Base-by-base conservation (phyloP, 2,113 vertebrate species). In the Panthera tigris region DNA sequence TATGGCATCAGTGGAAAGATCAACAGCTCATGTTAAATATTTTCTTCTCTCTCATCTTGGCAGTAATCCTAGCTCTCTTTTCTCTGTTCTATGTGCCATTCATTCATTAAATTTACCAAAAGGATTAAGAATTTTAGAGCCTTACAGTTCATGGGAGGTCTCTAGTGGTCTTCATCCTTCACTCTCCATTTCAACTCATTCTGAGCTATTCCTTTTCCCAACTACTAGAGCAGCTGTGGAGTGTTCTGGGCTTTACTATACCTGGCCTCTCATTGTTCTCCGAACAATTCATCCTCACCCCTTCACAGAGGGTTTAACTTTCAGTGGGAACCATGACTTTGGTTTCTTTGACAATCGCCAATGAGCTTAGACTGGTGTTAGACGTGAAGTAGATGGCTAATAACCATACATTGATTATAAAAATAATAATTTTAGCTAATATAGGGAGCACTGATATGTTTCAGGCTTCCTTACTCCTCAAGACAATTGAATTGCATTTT, bases 21-120 rank as follows among this genome's bases (percentile, higher is more conserved):
- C 25, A 97, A 85, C 89, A 83, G 5, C 21, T 95, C 16, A 21
- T 68, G 82, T 89, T 98, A 90, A 97, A 90, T 71, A 92, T 68
- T 55, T 79, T 68, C 97, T 96, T 96, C 96, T 98, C 25, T 86
- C 71, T 45, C 31, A 1, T 92, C 90, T 73, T 97, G 74, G 39
- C 52, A 81, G 83, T 65, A 91, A 94, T 76, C 41, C 71, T 79
- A 84, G 41, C 25, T 97, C 71, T 76, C 76, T 96, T 86, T 94
- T 96, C 97, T 97, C 97, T 98, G 97, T 68, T 84, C 10, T 87
- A 84, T 96, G 93, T 95, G 88, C 82, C 1, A 0, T 92, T 96
- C 95, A 73, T 78, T 74, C 95, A 94, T 98, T 96, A 96, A 93
- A 98, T 97, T 97, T 79, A 95, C 7, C 61, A 96, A 94, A 69